Conservation (phyloP, 2,113 vertebrate genomes). For the Microtus richardsoni region DNA sequence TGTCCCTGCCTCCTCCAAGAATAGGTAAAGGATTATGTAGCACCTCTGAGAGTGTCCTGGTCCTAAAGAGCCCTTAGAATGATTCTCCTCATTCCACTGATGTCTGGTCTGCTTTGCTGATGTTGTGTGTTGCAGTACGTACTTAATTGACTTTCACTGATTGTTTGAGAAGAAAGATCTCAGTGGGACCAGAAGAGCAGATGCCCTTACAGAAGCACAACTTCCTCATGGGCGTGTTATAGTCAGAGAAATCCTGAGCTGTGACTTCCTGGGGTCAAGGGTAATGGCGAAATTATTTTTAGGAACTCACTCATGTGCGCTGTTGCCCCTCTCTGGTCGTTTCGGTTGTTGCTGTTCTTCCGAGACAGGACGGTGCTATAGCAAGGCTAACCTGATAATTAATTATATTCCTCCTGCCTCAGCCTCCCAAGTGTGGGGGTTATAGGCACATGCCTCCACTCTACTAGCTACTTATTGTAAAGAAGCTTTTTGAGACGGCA, state of each 20-base stretch:
- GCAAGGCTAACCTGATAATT: background rate
- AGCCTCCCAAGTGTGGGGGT: too few relatives aligned
- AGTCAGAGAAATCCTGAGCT: background rate
- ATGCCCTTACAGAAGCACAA: background rate
- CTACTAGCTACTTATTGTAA: too few relatives aligned
- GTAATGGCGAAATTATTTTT: background rate
- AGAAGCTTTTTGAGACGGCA: background rate
- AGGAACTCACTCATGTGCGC: background rate
- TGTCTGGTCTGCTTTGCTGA: background rate
- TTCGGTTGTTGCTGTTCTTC: background rate
- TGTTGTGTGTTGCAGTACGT: background rate
- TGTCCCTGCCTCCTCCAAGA: background rate
- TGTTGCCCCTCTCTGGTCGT: too few relatives aligned
- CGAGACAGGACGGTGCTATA: background rate
- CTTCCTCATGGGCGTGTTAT: background rate
- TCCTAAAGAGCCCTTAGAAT: background rate
- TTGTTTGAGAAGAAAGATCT: background rate
- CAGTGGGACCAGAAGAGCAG: background rate
- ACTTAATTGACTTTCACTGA: background rate
- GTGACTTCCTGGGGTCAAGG: background rate
- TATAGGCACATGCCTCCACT: background rate
- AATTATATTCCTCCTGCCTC: background rate
- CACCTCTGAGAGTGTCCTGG: background rate
- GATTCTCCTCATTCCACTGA: background rate
- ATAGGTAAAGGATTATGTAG: too few relatives aligned